Conservation (phyloP, 2,113 vertebrate genomes). For the Petroica traversi region DNA sequence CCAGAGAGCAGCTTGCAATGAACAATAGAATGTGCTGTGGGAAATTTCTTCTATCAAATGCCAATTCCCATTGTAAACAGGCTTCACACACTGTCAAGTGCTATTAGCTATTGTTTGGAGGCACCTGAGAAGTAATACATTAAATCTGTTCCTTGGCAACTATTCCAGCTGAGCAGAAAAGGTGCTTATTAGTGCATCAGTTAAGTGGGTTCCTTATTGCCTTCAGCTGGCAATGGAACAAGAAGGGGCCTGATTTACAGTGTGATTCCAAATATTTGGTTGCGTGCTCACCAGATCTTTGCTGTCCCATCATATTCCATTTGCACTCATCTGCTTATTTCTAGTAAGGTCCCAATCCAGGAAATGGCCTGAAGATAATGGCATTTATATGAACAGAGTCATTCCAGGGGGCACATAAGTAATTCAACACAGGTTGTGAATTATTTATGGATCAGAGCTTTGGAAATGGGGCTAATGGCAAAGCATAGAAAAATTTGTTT, state of each 20-base stretch:
- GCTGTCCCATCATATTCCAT: background rate
- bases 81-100: background rate
- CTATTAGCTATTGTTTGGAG: slow-evolving; percentile 19
- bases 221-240: background rate
- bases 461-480: background rate
- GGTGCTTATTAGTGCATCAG: background rate
- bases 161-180: slow-evolving; percentile 8
- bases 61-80: background rate
- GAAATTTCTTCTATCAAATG: background rate
- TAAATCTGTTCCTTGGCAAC: slow-evolving; percentile 30
- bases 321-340: background rate
- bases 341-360: background rate
- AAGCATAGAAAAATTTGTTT: background rate
- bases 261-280: background rate
- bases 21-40: background rate
- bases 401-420: background rate
- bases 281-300: background rate
- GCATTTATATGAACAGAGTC: background rate
- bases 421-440: background rate
- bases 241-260: background rate
- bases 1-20: background rate
- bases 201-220: background rate
- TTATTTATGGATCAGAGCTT: background rate
- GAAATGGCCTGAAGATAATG: background rate
- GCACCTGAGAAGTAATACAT: background rate